Conservation (phyloP, 1,140 invertebrate species). For the Papilio aristodemus region DNA sequence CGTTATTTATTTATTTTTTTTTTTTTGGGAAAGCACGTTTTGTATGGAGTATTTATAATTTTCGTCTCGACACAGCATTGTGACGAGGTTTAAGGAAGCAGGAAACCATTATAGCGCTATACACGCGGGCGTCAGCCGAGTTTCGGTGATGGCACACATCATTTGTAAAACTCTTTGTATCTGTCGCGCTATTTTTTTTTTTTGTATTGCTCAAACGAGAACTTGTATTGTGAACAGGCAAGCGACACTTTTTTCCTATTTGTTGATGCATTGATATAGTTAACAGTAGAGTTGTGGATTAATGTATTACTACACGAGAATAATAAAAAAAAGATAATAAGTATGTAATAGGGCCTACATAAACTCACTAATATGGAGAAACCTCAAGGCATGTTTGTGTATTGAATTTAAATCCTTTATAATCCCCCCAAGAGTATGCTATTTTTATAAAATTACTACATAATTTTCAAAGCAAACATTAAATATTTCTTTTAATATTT, state of each 20-base stretch:
- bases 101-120: constrained; percentile 72
- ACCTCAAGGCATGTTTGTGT: too few relatives aligned
- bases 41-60: constrained; percentile 59
- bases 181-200: constrained; percentile 36
- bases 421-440: too few relatives aligned
- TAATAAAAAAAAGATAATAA: too few relatives aligned
- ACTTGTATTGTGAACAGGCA: not conserved
- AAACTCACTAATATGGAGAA: too few relatives aligned
- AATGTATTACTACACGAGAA: too few relatives aligned
- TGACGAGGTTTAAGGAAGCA: constrained; percentile 62
- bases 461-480: too few relatives aligned
- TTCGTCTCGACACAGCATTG: constrained; percentile 62
- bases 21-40: constrained; percentile 46
- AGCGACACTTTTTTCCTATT: not conserved
- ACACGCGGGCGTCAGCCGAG: constrained; percentile 57
- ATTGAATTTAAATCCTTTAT: too few relatives aligned
- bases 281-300: too few relatives aligned
- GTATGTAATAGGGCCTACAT: too few relatives aligned
- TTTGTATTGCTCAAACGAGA: constrained; percentile 19
- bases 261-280: not conserved
- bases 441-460: too few relatives aligned
- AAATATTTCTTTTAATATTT: too few relatives aligned
- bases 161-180: constrained; percentile 46
- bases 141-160: constrained; percentile 51
- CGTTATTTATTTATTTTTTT: too few relatives aligned